Evolutionary conservation across 2,888 invertebrate genomes (phyloP), one percentile per base, ranked within the genome.

Genomic region (Melieria omissa): DNA sequence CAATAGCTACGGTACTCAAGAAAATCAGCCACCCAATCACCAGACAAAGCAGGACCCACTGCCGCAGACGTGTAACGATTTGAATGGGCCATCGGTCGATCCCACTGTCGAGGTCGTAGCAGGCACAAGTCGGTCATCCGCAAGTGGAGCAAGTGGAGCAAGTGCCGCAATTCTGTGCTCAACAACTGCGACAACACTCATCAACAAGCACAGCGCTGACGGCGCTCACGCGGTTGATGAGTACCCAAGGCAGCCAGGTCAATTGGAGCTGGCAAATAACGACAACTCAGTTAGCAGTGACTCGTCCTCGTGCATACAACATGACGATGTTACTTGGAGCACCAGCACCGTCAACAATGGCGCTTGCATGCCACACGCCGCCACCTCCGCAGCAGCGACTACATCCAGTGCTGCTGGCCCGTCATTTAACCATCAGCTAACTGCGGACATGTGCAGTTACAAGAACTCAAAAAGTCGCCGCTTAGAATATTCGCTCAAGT

Each of bases 391-490:
- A 9, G 67, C 75, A 9, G 72, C 75, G 49, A 67, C 76, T 61
- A 71, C 74, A 12, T 61, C 75, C 9, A 68, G 69, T 8, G 62
- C 74, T 1, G 65, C 67, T 5, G 75, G 72, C 9, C 70, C 73
- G 55, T 80, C 84, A 6, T 84, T 84, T 71, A 86, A 83, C 77
- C 86, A 86, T 76, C 87, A 87, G 75, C 78, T 87, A 49, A 86
- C 87, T 29, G 82, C 87, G 9, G 86, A 87, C 76, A 86, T 85
- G 79, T 87, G 86, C 78, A 86, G 82, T 76, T 85, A 83, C 71
- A 87, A 87, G 78, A 87, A 87, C 76, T 87, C 87, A 6, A 87
- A 87, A 78, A 86, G 85, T 72, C 84, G 87, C 4, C 84, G 87
- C n/a, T 79, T 87, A 65, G 87, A 87, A 76, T 87, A 87, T 77